Evolutionary conservation across 2,113 vertebrate species (phyloP), one percentile per base, ranked within the genome.

Genomic region (Origma solitaria): DNA sequence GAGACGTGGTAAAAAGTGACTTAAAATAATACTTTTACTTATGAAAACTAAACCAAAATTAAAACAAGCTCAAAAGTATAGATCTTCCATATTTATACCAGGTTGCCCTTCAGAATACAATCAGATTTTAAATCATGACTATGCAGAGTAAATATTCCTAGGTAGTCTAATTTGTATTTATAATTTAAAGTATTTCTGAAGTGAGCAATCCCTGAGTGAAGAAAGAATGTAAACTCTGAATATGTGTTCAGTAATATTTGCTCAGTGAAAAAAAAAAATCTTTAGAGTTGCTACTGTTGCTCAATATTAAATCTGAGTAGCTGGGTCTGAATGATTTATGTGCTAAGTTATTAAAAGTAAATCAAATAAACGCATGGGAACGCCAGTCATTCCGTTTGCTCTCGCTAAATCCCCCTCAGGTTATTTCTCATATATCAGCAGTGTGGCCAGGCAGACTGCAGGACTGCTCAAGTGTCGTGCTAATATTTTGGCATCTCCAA

Each of bases 321-420:
- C 54, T 95, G 65, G 7, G 30, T 70, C 54, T 93, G 89, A 93
- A 89, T 77, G 85, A 94, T 97, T 97, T 94, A 85, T 69, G 62
- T 77, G 42, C 21, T 60, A 37, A 88, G 45, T 81, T 92, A 95
- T 91, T 94, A 95, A 94, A 96, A 95, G 56, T 89, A 97, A 96
- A 96, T 92, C 73, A 95, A 90, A 94, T 61, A 84, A 86, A 65
- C 33, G 62, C 71, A 92, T 49, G 70, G 82, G 76, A 95, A 70
- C 47, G 54, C 53, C 37, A 91, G 60, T 44, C 62, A 76, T 89
- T 92, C 66, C n/a, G 8, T 82, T 80, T 93, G 70, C 72, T 88
- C 90, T 93, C 12, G 2, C 62, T 65, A 95, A 95, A 93, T 92
- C 45, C 35, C 31, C 88, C 64, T 93, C 87, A 92, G 95, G 85